Evolutionary conservation across 2,888 invertebrate genomes (phyloP).

Genomic region (Boloria selene): DNA sequence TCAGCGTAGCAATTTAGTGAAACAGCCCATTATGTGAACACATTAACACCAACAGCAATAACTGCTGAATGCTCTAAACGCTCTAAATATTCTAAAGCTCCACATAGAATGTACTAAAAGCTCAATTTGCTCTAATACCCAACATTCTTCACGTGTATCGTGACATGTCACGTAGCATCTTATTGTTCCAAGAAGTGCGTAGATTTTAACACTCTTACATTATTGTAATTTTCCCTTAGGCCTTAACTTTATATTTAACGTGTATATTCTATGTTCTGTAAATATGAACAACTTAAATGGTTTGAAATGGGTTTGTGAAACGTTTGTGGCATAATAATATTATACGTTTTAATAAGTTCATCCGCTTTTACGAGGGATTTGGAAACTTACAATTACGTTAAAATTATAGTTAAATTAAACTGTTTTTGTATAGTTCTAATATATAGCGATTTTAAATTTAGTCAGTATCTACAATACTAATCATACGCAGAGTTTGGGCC

Average conservation of each 20-base stretch:
- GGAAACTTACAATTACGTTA: not conserved
- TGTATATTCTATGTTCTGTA: not conserved
- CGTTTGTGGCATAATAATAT: constrained; percentile 3
- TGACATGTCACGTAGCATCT: constrained; percentile 12
- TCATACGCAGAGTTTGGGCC: no score
- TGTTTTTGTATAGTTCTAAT: not conserved
- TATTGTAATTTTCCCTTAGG: constrained; percentile 1
- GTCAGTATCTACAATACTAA: no score
- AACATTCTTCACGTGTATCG: constrained; percentile 22
- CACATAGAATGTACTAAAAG: constrained; percentile 5
- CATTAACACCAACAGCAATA: constrained; percentile 36
- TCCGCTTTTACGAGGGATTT: not conserved
- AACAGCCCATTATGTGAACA: constrained; percentile 38
- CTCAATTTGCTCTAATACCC: constrained; percentile 18
- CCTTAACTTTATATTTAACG: not conserved
- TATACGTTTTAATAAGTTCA: constrained; percentile 5
- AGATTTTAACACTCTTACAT: constrained; percentile 2
- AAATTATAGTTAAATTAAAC: not conserved
- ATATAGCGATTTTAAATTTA: no score
- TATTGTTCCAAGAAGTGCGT: not conserved
- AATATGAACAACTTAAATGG: not conserved
- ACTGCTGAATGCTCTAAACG: constrained; percentile 33
- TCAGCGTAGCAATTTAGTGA: constrained; percentile 40
- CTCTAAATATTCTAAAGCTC: constrained; percentile 23
- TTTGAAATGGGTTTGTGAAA: constrained; percentile 5